These are phyloP conservation scores for Neolamprologus variostigma DNA, from an alignment of 2,113 vertebrate species.

Conservation along the genomic window DNA sequence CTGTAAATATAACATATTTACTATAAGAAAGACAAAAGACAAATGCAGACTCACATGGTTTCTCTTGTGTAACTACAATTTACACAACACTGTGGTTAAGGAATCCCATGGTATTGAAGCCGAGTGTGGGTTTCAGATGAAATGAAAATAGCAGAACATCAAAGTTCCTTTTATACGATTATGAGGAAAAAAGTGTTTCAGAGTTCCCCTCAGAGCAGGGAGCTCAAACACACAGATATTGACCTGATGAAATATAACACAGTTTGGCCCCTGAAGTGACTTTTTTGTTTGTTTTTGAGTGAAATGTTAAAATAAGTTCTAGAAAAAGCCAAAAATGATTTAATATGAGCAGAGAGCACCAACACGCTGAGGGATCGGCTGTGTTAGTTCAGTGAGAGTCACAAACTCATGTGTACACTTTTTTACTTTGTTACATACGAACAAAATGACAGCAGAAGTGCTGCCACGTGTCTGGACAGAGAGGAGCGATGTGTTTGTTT, in stretches of 20 bases:
- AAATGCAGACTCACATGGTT: not conserved
- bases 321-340: not conserved
- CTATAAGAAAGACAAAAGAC: not conserved
- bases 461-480: not conserved
- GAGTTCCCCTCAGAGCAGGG: not conserved
- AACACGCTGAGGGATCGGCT: not conserved
- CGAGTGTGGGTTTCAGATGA: not conserved
- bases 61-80: not conserved
- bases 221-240: not conserved
- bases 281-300: not conserved
- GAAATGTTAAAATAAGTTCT: not conserved
- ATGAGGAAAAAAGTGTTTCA: not conserved
- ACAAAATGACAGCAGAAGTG: not conserved
- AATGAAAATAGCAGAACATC: not conserved
- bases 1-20: not conserved
- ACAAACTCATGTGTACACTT: not conserved
- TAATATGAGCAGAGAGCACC: not conserved
- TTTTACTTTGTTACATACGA: not conserved
- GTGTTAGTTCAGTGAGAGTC: not conserved
- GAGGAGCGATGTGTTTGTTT: not conserved
- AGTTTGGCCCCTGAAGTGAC: not conserved
- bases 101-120: accelerated
- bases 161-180: not conserved
- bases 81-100: not conserved
- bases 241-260: not conserved